Percentiles rank a stretch among this genome's conserved stretches.
phyloP scores from a whole-genome alignment of 2,797 vertebrate genomes.

The Arrhamphus sclerolepis region DNA sequence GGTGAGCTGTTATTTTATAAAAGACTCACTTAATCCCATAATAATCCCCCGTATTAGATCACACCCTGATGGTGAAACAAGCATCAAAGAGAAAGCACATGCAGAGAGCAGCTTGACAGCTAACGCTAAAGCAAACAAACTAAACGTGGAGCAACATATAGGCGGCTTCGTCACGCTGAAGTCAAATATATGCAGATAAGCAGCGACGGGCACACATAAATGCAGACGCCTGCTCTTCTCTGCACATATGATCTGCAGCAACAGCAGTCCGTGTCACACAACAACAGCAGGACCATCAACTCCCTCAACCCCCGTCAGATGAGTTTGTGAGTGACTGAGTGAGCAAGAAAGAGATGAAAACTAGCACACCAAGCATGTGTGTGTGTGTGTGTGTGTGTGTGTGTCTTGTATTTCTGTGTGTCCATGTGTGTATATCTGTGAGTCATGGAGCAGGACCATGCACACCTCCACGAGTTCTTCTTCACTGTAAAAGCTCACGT shows the following conservation, averaged over 20 bases:
- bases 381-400: constrained; percentile 20
- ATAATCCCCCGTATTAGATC: constrained; percentile 73
- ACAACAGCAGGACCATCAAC: constrained; percentile 42
- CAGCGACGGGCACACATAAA: constrained; percentile 31
- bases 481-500: not conserved
- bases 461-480: constrained; percentile 29
- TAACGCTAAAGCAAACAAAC: constrained; percentile 4
- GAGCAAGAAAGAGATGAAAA: constrained; percentile 70
- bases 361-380: constrained; percentile 78
- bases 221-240: constrained; percentile 31
- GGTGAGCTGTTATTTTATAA: constrained; percentile 61
- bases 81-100: constrained; percentile 22
- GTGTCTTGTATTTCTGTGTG: constrained; percentile 8
- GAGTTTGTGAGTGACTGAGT: constrained; percentile 62
- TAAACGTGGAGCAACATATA: constrained; percentile 5
- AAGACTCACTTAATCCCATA: constrained; percentile 64
- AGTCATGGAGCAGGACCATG: constrained; percentile 25
- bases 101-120: constrained; percentile 22
- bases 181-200: constrained; percentile 36
- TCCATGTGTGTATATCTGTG: constrained; percentile 39
- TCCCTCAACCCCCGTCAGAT: constrained; percentile 23
- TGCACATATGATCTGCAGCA: constrained; percentile 36
- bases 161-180: not conserved
- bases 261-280: constrained; percentile 61
- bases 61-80: constrained; percentile 61